phyloP scores from a whole-genome alignment of 1,140 invertebrate genomes.

The Oreohelix idahoensis region DNA sequence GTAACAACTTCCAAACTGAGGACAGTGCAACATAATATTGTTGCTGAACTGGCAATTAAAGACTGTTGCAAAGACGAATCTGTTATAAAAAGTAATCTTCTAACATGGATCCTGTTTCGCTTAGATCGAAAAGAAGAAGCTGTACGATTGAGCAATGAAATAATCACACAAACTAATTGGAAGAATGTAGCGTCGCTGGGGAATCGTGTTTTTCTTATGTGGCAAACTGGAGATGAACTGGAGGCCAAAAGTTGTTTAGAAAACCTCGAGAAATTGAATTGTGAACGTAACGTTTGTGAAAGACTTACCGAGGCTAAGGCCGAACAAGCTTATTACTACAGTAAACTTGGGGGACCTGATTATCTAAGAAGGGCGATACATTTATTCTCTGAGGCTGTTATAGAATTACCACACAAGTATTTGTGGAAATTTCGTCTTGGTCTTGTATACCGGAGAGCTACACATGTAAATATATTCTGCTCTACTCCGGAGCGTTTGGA shows the following conservation, averaged over 20 bases:
- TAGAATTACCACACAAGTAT: background rate
- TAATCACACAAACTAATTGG: background rate
- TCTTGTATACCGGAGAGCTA: background rate
- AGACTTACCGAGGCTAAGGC: background rate
- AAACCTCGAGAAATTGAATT: background rate
- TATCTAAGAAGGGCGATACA: background rate
- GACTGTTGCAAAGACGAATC: background rate
- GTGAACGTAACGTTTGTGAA: background rate
- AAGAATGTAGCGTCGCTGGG: background rate
- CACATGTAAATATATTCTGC: background rate
- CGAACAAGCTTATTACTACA: slow-evolving; percentile 18
- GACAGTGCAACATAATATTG: background rate
- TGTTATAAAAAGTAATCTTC: background rate
- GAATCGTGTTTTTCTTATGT: background rate
- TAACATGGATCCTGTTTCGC: background rate
- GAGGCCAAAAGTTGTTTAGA: background rate
- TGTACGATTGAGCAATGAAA: background rate
- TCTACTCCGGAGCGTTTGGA: background rate
- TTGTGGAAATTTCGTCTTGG: background rate
- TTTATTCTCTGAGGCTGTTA: background rate
- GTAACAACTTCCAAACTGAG: background rate
- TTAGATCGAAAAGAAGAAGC: background rate
- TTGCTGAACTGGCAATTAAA: background rate
- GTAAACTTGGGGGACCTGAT: background rate
- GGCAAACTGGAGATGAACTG: background rate